phyloP scores from a whole-genome alignment of 2,888 invertebrate genomes.

The Machimus atricapillus region DNA sequence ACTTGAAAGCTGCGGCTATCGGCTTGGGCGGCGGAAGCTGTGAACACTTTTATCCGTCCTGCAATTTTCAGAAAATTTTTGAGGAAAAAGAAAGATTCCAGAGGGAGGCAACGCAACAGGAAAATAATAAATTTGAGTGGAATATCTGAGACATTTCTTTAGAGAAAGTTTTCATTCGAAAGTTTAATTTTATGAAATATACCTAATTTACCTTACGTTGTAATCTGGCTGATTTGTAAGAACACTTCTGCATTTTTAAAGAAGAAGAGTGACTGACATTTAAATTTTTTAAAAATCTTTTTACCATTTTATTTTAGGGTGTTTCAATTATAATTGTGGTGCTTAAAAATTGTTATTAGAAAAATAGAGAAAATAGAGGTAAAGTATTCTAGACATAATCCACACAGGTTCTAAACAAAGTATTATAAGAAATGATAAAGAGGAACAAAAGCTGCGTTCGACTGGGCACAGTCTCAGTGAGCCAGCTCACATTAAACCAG shows the following conservation, averaged over 20 bases:
- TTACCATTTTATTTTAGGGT: neutral
- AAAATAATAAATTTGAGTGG: constrained; percentile 8
- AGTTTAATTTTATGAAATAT: neutral
- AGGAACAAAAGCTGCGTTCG: no score
- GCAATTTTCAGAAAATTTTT: neutral
- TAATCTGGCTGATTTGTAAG: neutral
- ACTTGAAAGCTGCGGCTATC: constrained; percentile 71
- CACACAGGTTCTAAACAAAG: no score
- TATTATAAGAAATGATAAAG: no score
- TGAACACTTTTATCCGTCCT: constrained; percentile 65
- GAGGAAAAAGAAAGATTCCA: neutral
- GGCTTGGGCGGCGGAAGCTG: constrained; percentile 76
- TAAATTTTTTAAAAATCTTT: neutral
- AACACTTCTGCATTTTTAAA: neutral
- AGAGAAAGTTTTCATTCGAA: neutral
- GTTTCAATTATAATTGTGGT: neutral
- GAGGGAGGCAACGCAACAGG: neutral
- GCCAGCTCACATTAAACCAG: no score
- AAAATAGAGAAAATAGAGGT: no score
- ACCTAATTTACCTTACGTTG: neutral
- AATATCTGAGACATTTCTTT: neutral
- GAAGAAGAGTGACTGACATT: neutral
- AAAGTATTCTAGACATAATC: no score
- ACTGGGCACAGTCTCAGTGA: no score
- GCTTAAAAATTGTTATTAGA: no score